Conservation (phyloP, 2,797 vertebrate species). For the Melanotaenia maccullochi region DNA sequence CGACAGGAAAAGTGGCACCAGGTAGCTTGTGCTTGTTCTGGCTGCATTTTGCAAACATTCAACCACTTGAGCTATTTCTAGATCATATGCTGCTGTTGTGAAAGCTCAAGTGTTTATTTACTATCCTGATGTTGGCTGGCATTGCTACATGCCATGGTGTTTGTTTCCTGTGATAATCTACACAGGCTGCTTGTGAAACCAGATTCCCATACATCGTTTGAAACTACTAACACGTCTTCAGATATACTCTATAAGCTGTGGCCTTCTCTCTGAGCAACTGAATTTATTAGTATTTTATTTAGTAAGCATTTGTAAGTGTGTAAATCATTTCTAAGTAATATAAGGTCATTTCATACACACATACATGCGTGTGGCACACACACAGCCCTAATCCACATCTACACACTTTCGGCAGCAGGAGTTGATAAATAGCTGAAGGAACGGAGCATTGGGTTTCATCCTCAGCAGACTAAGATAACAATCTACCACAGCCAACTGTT, state of each 20-base stretch:
- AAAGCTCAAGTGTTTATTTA: slow-evolving; percentile 71
- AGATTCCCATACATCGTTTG: slow-evolving; percentile 56
- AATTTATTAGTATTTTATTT: slow-evolving; percentile 17
- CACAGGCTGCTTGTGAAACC: slow-evolving; percentile 68
- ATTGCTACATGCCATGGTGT: slow-evolving; percentile 66
- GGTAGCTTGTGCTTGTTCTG: slow-evolving; percentile 28
- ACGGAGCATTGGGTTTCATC: slow-evolving; percentile 70
- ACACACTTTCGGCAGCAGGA: slow-evolving; percentile 39
- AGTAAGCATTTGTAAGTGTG: background rate
- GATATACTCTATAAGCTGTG: slow-evolving; percentile 50
- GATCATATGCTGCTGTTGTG: slow-evolving; percentile 63
- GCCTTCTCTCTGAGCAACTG: slow-evolving; percentile 36
- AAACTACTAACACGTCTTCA: slow-evolving; percentile 51
- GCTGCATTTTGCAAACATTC: slow-evolving; percentile 43
- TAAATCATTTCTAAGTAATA: background rate
- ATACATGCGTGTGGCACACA: background rate
- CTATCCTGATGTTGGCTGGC: slow-evolving; percentile 68
- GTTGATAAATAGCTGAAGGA: slow-evolving; percentile 65
- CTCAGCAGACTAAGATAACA: slow-evolving; percentile 64
- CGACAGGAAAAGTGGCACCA: slow-evolving; percentile 9
- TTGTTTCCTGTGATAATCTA: slow-evolving; percentile 81
- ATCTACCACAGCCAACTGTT: slow-evolving; percentile 73
- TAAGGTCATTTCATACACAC: background rate
- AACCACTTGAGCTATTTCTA: slow-evolving; percentile 60
- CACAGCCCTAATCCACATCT: slow-evolving; percentile 17